Conservation (phyloP, 1,140 invertebrate genomes). For the Temnothorax nylanderi region DNA sequence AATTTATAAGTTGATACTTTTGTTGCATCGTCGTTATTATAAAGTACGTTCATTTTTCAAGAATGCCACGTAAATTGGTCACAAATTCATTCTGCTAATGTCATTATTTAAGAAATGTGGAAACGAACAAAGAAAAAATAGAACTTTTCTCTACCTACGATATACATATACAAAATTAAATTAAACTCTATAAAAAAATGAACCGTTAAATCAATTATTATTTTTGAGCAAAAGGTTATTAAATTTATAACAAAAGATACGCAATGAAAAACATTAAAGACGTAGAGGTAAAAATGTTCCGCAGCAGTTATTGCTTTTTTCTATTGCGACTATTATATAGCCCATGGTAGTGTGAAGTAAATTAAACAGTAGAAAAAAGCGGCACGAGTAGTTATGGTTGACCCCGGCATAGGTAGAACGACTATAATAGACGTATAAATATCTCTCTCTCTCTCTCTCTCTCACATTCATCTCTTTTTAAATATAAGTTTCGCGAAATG, state of each 20-base stretch:
- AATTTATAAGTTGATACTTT: not conserved
- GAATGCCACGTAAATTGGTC: not conserved
- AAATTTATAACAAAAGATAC: not conserved
- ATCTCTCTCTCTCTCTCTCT: not conserved
- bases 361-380: slow-evolving; percentile 3
- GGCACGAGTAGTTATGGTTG: not conserved
- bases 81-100: not conserved
- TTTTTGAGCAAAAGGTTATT: not conserved
- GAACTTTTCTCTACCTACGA: not conserved
- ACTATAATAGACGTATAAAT: slow-evolving; percentile 45
- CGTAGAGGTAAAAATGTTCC: not conserved
- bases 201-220: not conserved
- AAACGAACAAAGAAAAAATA: not conserved
- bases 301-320: not conserved
- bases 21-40: not conserved
- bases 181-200: not conserved
- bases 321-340: not conserved
- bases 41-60: not conserved
- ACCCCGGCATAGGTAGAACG: not conserved
- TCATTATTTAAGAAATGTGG: not conserved
- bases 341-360: not conserved
- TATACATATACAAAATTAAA: not conserved
- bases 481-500: slow-evolving; percentile 45
- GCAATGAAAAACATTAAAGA: not conserved
- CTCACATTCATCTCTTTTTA: slow-evolving; percentile 34